Evolutionary conservation across 1,140 invertebrate species (phyloP).

Genomic region (Atta texana): DNA sequence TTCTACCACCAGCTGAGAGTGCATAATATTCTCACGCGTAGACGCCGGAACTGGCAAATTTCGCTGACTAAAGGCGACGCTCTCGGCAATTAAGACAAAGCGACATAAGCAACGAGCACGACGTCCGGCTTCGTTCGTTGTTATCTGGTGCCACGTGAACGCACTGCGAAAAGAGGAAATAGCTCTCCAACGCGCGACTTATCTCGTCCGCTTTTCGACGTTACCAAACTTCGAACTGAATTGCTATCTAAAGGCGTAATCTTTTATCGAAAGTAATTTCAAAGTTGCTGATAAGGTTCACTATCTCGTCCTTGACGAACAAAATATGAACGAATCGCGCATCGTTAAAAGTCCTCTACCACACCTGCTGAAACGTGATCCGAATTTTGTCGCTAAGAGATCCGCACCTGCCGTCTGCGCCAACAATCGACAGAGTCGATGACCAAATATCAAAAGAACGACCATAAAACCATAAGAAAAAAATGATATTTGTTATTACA

Average conservation of each 20-base stretch:
- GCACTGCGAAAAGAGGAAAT: conserved; percentile 38
- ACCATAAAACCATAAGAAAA: background rate
- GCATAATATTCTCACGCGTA: conserved; percentile 38
- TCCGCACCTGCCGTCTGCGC: conserved; percentile 63
- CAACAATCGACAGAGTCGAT: background rate
- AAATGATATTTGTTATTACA: background rate
- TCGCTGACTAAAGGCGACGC: conserved; percentile 33
- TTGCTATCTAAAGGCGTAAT: background rate
- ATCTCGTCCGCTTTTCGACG: conserved; percentile 41
- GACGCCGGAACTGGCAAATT: conserved; percentile 19
- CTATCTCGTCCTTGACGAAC: background rate
- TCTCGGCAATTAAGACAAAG: conserved; percentile 50
- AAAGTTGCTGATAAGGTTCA: conserved; percentile 2
- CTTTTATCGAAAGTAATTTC: conserved; percentile 17
- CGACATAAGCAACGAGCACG: conserved; percentile 6
- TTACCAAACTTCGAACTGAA: conserved; percentile 33
- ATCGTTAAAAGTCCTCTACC: conserved; percentile 30
- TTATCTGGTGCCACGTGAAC: conserved; percentile 47
- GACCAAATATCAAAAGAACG: background rate
- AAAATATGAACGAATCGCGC: background rate
- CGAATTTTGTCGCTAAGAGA: conserved; percentile 53
- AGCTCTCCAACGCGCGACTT: conserved; percentile 17
- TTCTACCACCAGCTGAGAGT: background rate
- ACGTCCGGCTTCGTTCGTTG: conserved; percentile 40
- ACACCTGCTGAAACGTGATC: conserved; percentile 64